Base-by-base conservation (phyloP, 2,888 invertebrate genomes). In the Plemyria rubiginata region DNA sequence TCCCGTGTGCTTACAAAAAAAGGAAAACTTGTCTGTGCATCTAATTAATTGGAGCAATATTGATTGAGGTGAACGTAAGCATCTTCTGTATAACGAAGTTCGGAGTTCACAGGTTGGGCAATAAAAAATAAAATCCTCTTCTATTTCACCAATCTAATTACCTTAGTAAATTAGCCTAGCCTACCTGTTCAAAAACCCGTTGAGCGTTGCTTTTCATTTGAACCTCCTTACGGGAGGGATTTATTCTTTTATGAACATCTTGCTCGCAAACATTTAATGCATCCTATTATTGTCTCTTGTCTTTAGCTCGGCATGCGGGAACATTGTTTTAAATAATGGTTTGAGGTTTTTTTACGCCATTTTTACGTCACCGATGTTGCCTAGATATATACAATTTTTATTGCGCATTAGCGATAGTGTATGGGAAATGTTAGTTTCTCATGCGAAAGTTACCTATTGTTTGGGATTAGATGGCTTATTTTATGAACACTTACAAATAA, bases 381-480 rank as follows among this genome's bases (percentile, higher is more conserved):
- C 77, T 80, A 80, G 83, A 82, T 80, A 79, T 80, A 79, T 70
- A 76, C 71, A 62, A 73, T 84, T 86, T 88, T 90, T 87, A 84
- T 83, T 80, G 75, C 80, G 71, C 75, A 71, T 79, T 79, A 74
- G 79, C 81, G 71, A 75, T 81, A 81, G 80, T 84, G 85, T 83
- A 85, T 90, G 90, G 84, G 90, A 91, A 90, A 82, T 78, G 76
- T 67, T 76, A 73, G 84, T 81, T 90, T 91, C 90, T 82, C 91
- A 88, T 91, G 89, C 87, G 90, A 90, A 90, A 89, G 88, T 87
- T 79, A 73, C 65, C 77, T 61, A 82, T 84, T 84, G 83, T 84
- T 67, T 68, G 57, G 32, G 68, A 74, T 76, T 77, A 77, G 70
- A 66, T 68, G 40, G 53, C 40, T 60, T 67, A 64, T 62, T 72